Percentiles rank a stretch among this genome's conserved stretches.
These are phyloP conservation scores for Lynx canadensis DNA, from an alignment of 2,113 vertebrate species.

Conservation along the genomic window DNA sequence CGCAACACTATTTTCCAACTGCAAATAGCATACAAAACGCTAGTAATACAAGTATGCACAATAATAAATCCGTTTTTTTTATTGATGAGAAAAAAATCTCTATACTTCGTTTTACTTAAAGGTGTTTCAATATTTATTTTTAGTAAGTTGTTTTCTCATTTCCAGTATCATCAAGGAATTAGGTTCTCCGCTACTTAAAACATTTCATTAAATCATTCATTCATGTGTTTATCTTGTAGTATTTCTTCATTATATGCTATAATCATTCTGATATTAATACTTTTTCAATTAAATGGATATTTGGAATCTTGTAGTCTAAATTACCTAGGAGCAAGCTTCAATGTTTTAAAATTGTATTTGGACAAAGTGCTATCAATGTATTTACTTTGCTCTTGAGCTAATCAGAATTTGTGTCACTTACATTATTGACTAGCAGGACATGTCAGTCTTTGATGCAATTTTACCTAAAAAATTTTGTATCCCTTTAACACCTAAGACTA, in stretches of 20 bases:
- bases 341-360: not conserved
- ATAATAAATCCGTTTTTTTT: not conserved
- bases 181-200: not conserved
- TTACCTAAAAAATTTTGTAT: not conserved
- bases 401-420: conserved; percentile 37
- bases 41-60: not conserved
- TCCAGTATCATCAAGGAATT: not conserved
- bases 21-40: not conserved
- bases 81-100: not conserved
- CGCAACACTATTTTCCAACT: not conserved
- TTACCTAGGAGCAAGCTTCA: conserved; percentile 9
- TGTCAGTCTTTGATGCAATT: not conserved
- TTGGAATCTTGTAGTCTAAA: conserved; percentile 28
- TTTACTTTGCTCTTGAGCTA: conserved; percentile 21
- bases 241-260: not conserved
- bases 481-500: not conserved
- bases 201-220: conserved; percentile 38
- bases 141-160: conserved; percentile 33
- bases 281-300: not conserved
- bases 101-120: conserved; percentile 26
- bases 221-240: not conserved
- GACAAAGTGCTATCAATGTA: conserved; percentile 41
- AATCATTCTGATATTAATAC: not conserved
- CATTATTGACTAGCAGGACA: not conserved
- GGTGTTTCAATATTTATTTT: conserved; percentile 33